A percentile compares a stretch with the other conserved stretches of the same genome.
phyloP scores from a whole-genome alignment of 2,888 invertebrate genomes.

The Resseliella maxima region DNA sequence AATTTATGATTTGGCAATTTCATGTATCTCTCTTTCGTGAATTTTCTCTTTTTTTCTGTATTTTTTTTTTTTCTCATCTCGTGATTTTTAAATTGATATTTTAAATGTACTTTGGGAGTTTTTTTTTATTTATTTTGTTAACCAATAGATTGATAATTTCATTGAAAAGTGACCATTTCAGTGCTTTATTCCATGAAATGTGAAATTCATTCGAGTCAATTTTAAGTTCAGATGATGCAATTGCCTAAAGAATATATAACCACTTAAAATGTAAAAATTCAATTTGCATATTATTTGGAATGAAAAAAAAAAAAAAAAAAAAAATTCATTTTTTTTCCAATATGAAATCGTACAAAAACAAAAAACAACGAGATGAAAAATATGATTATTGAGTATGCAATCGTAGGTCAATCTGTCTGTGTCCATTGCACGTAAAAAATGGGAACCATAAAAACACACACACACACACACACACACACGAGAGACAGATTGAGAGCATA shows the following conservation, averaged over 20 bases:
- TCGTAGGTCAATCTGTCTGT: background rate
- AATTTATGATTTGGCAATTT: background rate
- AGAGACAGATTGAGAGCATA: background rate
- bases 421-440: background rate
- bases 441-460: background rate
- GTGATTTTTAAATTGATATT: too few species aligned
- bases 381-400: background rate
- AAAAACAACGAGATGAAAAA: background rate
- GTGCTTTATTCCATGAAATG: background rate
- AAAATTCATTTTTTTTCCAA: background rate
- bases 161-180: background rate
- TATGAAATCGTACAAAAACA: background rate
- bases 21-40: too few species aligned
- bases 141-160: background rate
- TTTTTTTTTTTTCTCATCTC: too few species aligned
- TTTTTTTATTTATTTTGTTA: background rate
- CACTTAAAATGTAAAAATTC: background rate
- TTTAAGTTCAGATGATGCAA: background rate
- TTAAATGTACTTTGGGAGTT: background rate
- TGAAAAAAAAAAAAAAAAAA: background rate
- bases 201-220: background rate
- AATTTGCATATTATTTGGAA: background rate
- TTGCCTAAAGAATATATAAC: background rate
- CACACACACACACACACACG: too few species aligned
- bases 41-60: too few species aligned